Evolutionary conservation across 2,113 vertebrate species (phyloP).

Genomic region (Hippoglossus stenolepis): DNA sequence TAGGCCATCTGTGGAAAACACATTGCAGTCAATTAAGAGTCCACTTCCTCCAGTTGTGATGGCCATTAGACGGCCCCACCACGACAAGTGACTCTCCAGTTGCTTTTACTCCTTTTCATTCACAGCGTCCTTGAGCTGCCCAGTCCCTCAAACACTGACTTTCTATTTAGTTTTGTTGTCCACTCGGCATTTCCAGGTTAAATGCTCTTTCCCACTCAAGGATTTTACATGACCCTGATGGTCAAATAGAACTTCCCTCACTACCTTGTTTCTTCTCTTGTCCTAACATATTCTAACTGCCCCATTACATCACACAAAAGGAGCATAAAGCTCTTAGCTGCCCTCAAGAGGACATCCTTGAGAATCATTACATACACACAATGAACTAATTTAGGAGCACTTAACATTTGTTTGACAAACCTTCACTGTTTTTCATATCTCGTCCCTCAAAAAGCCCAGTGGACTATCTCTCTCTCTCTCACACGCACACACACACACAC

Average conservation of each 20-base stretch:
- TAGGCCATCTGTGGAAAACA: constrained; percentile 80
- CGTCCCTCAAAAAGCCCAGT: background rate
- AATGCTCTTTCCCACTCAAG: constrained; percentile 57
- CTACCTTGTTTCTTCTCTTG: constrained; percentile 24
- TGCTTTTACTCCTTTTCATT: constrained; percentile 71
- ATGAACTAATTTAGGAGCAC: constrained; percentile 34
- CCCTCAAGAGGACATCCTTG: constrained; percentile 40
- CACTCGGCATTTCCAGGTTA: constrained; percentile 46
- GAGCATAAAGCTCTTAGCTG: constrained; percentile 24
- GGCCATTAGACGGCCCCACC: constrained; percentile 75
- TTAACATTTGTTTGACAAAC: constrained; percentile 35
- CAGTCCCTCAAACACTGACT: constrained; percentile 43
- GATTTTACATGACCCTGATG: constrained; percentile 75
- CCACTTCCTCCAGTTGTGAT: constrained; percentile 69
- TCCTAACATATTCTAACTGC: constrained; percentile 30
- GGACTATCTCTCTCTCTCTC: background rate
- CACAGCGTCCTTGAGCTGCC: constrained; percentile 51
- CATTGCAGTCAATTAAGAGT: constrained; percentile 80
- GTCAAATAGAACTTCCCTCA: constrained; percentile 63
- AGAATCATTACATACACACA: constrained; percentile 39
- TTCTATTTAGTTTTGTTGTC: constrained; percentile 53
- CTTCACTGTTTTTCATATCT: constrained; percentile 22
- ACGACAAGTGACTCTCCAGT: constrained; percentile 80
- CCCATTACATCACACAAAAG: constrained; percentile 44
- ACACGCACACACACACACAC: background rate